Conservation (phyloP, 2,113 vertebrate species). For the Delphinus delphis region DNA sequence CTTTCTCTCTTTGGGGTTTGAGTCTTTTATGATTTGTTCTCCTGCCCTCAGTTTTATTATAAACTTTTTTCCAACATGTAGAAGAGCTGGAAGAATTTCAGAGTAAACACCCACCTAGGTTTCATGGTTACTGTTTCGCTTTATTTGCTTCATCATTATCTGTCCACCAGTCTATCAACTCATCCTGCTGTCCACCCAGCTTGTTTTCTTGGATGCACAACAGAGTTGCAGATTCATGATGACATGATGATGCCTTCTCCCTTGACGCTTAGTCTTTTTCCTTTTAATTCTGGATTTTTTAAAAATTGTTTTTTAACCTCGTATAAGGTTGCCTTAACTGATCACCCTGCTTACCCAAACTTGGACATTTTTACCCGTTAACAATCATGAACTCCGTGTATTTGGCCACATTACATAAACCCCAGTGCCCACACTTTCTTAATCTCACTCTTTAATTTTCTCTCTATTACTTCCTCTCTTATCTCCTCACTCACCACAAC, state of each 20-base stretch:
- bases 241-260: not conserved
- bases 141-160: not conserved
- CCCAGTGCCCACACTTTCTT: not conserved
- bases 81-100: not conserved
- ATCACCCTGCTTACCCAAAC: not conserved
- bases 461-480: slow-evolving; percentile 62
- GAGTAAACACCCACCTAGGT: not conserved
- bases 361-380: not conserved
- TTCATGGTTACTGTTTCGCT: not conserved
- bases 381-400: not conserved
- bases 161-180: not conserved
- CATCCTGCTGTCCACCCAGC: not conserved
- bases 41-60: not conserved
- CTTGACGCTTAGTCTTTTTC: not conserved
- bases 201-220: not conserved
- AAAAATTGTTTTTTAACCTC: not conserved
- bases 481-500: slow-evolving; percentile 62
- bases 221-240: not conserved
- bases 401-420: not conserved
- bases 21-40: not conserved
- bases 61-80: not conserved
- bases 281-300: not conserved
- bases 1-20: not conserved
- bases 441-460: slow-evolving; percentile 2
- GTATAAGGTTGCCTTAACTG: not conserved